These are phyloP conservation scores for Poeciliopsis prolifica DNA, from an alignment of 2,113 vertebrate genomes.

Conservation along the genomic window DNA sequence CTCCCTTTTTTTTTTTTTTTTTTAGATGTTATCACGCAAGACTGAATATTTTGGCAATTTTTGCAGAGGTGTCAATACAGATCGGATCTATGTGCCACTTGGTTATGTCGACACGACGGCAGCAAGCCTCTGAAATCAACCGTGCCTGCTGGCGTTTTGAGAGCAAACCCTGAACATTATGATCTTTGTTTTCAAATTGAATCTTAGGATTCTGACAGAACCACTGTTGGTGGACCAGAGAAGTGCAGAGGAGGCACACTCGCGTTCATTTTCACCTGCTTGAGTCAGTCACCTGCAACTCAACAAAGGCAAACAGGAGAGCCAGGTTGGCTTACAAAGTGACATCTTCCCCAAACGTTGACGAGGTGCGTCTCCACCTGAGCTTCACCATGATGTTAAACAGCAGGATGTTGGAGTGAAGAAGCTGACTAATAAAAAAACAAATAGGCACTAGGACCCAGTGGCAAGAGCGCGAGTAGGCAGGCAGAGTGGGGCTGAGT, in stretches of 20 bases:
- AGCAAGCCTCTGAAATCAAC: neutral
- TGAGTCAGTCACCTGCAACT: neutral
- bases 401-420: constrained; percentile 30
- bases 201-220: neutral
- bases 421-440: neutral
- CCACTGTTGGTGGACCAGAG: neutral
- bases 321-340: neutral
- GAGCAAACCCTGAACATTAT: neutral
- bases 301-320: neutral
- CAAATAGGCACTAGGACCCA: constrained; percentile 78
- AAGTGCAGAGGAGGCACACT: neutral
- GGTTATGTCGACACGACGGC: neutral
- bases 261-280: neutral
- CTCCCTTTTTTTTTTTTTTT: neutral
- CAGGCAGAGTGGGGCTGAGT: constrained; percentile 81
- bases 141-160: neutral
- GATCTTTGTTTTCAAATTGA: neutral
- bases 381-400: constrained; percentile 13
- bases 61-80: neutral
- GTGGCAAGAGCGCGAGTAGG: constrained; percentile 44
- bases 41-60: neutral
- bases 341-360: constrained; percentile 17
- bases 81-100: neutral
- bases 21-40: neutral
- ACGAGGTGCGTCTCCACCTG: constrained; percentile 51